Base-by-base conservation (phyloP, 2,797 vertebrate genomes). In the Galagoides demidoff region DNA sequence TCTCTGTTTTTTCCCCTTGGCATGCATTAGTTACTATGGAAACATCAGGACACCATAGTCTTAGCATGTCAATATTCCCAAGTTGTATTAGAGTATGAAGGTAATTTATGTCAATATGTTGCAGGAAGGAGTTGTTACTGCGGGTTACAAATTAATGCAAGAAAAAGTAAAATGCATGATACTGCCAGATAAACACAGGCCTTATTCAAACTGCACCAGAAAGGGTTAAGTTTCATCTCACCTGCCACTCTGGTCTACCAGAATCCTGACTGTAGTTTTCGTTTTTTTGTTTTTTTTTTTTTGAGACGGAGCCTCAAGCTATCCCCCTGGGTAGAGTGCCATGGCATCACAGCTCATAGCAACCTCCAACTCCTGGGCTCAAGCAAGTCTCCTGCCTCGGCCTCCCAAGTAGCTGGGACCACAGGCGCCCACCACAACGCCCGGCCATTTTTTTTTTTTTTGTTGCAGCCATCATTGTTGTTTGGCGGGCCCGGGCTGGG, bases 1-100 rank as follows among this genome's bases (percentile, higher is more conserved):
- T 95, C 81, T 91, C 73, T 85, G 78, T 96, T 89, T 94, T 94
- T 83, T 31, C n/a, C 39, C 37, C 10, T 71, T 70, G 59, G 78
- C 95, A 34, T 97, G 73, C 96, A 97, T 96, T 98, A 96, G 96
- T 97, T 97, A 95, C 97, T 95, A 98, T 97, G 96, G 97, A 97
- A 97, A 98, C 94, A 95, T 90, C 85, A 92, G 31, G 70, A 96
- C 79, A 93, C 63, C 68, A 95, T 64, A 93, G 86, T 96, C 92
- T 95, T 89, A 97, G 49, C 34, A 89, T 88, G 91, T 92, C 93
- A 95, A 91, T 71, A 95, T 95, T 91, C 57, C 55, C 64, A 91
- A 95, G n/a, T 94, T 92, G 64, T 94, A 43, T 92, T 92, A 89
- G 31, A 94, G 55, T 86, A 79, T 61, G 68, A 94, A 96, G 39